Evolutionary conservation across 1,140 invertebrate species (phyloP), one percentile per base, ranked within the genome.

Genomic region (Eriosoma lanigerum): DNA sequence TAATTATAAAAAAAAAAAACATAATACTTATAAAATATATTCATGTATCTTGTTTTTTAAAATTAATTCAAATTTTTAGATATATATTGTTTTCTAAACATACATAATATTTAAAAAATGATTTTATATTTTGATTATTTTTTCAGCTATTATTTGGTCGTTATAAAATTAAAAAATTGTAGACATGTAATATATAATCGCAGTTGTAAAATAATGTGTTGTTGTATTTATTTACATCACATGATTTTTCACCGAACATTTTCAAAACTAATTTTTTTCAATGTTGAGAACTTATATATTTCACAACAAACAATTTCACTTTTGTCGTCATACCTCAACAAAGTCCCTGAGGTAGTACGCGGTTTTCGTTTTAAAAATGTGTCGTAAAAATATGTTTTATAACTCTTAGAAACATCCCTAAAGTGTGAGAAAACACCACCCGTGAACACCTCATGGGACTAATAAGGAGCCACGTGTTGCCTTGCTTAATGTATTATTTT

Each of bases 381-480:
- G 75, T 78, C 75, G 54, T 78, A 78, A 78, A 78, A 78, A 78
- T 78, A 78, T 78, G 75, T 78, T 78, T 78, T 78, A 78, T 78
- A 78, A 78, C 75, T 78, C 75, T 58, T 62, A 78, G 56, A 60
- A 56, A 78, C 56, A 52, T 60, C 75, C 54, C 21, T 26, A 78
- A 78, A 78, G 75, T 78, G 75, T 78, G 75, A 78, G 75, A 78
- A 78, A 78, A 78, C 52, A 78, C 38, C 56, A 17, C 15, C 56
- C 38, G 38, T 15, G 26, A 78, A 60, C 75, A 78, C 75, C 75
- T 78, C 75, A n/a, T 78, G 75, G 75, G 75, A 78, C 75, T 78
- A 78, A 78, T 78, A 78, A 78, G 75, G 21, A 46, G 38, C 75
- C 75, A 78, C 75, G 75, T 78, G 75, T 78, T 78, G 56, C 75